Evolutionary conservation across 2,797 vertebrate genomes (phyloP).

Genomic region (Clarias platycephalus): DNA sequence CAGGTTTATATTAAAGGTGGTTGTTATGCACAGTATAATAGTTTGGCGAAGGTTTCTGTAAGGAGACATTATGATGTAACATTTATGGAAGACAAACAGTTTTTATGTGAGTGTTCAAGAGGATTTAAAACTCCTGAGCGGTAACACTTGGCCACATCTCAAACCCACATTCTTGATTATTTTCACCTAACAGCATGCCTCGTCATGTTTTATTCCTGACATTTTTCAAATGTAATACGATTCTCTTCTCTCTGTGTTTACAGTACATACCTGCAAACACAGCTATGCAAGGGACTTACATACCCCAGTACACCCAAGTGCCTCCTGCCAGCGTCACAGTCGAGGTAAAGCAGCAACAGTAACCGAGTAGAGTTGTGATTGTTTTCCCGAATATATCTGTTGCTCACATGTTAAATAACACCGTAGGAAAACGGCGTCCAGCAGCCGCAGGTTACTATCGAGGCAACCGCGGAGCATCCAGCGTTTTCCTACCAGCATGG

Average conservation of each 20-base stretch:
- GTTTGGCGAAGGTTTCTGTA: background rate
- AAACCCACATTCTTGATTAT: background rate
- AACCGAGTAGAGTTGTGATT: background rate
- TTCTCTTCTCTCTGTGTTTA: slow-evolving; percentile 28
- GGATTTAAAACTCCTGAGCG: background rate
- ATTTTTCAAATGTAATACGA: background rate
- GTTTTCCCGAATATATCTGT: slow-evolving; percentile 9
- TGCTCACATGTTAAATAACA: slow-evolving; percentile 32
- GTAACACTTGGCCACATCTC: background rate
- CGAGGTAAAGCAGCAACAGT: slow-evolving; percentile 75
- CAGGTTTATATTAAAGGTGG: background rate
- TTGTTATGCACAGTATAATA: background rate
- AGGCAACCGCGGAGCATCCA: slow-evolving; percentile 85
- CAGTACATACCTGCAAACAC: slow-evolving; percentile 86
- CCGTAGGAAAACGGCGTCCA: slow-evolving; percentile 84
- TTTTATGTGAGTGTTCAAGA: background rate
- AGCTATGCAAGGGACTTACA: slow-evolving; percentile 87
- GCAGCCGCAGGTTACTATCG: slow-evolving; percentile 82
- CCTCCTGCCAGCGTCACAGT: slow-evolving; percentile 83
- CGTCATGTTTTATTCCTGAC: background rate
- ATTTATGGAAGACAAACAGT: background rate
- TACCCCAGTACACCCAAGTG: slow-evolving; percentile 88
- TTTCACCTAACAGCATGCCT: background rate
- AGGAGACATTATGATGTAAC: background rate
- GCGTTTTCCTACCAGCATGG: slow-evolving; percentile 90